Percentiles rank a stretch among this genome's conserved stretches.
These are phyloP conservation scores for Chaetops frenatus DNA, from an alignment of 2,113 vertebrate species.

Conservation along the genomic window DNA sequence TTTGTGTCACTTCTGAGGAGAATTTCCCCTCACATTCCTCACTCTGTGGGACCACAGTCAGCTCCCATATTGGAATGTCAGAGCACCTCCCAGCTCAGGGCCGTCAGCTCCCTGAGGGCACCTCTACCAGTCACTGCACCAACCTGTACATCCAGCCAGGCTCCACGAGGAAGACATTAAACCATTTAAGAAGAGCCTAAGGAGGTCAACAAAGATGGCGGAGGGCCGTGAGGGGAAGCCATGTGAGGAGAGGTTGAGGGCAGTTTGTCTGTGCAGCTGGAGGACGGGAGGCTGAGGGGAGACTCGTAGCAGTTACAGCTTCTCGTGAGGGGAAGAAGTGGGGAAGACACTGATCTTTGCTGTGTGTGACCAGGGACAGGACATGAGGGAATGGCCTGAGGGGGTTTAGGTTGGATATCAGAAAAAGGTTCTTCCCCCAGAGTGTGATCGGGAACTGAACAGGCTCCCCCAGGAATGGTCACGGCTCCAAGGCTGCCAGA, in stretches of 20 bases:
- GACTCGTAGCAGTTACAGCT: not conserved
- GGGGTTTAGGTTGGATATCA: not conserved
- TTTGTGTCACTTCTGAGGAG: not conserved
- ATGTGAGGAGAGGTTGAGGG: not conserved
- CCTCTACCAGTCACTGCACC: not conserved
- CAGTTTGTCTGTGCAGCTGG: not conserved
- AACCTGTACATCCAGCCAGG: not conserved
- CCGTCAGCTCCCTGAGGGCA: not conserved
- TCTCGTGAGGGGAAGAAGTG: not conserved
- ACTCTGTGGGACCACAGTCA: fast-evolving
- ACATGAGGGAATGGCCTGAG: not conserved
- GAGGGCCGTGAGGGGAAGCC: not conserved
- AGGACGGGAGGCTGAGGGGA: not conserved
- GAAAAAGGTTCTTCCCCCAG: not conserved
- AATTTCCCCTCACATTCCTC: not conserved
- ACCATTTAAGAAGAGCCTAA: fast-evolving
- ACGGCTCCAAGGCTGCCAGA: not conserved
- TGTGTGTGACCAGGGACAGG: not conserved
- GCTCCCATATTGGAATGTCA: not conserved
- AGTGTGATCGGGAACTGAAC: not conserved
- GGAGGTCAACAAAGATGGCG: not conserved
- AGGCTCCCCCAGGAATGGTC: not conserved
- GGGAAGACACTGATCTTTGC: not conserved
- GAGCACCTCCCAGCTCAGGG: not conserved
- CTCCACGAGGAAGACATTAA: not conserved